phyloP scores from a whole-genome alignment of 2,797 vertebrate species.

The Molossus alvarezi region DNA sequence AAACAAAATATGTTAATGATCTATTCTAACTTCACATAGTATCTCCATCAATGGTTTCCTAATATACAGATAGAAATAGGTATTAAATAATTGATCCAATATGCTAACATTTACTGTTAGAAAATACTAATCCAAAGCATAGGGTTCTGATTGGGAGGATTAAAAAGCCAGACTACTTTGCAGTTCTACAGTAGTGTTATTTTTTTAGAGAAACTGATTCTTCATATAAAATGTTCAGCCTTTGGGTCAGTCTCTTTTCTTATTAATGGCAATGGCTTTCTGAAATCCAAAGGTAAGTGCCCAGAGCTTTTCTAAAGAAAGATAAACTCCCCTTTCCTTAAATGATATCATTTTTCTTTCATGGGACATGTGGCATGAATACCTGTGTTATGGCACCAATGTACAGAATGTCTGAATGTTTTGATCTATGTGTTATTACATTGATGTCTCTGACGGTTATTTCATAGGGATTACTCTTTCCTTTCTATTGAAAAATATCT shows the following conservation, averaged over 20 bases:
- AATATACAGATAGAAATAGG: slow-evolving; percentile 42
- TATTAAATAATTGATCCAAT: slow-evolving; percentile 20
- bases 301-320: slow-evolving; percentile 60
- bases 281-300: slow-evolving; percentile 64
- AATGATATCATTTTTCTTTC: not conserved
- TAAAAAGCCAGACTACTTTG: slow-evolving; percentile 34
- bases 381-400: not conserved
- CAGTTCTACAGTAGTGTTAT: not conserved
- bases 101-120: slow-evolving; percentile 38
- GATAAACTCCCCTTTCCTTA: slow-evolving; percentile 50
- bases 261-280: slow-evolving; percentile 55
- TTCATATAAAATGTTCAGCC: slow-evolving; percentile 39
- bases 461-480: slow-evolving; percentile 6
- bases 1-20: not conserved
- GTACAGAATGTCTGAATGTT: not conserved
- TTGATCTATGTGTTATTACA: slow-evolving; percentile 31
- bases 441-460: slow-evolving; percentile 36
- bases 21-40: not conserved
- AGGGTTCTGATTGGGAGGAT: not conserved
- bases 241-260: slow-evolving; percentile 72
- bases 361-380: not conserved
- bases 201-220: slow-evolving; percentile 67
- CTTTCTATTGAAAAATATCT: slow-evolving; percentile 61
- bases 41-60: slow-evolving; percentile 28
- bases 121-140: not conserved